phyloP scores from a whole-genome alignment of 1,140 invertebrate genomes.

The Papilio helenus region DNA sequence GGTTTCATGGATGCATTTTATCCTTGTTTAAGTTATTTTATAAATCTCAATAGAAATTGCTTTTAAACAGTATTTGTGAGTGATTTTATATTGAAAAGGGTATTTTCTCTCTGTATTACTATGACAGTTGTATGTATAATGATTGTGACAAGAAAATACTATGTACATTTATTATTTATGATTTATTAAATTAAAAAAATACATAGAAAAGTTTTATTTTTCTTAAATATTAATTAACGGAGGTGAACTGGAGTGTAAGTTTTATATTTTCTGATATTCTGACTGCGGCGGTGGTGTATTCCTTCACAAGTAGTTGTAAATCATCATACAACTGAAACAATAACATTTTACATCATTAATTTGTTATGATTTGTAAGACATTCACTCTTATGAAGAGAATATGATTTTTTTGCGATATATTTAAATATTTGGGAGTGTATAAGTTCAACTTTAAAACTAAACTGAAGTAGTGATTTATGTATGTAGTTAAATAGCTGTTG shows the following conservation, averaged over 20 bases:
- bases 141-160: not conserved
- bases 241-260: constrained; percentile 38
- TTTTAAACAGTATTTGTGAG: not conserved
- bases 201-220: constrained; percentile 32
- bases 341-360: constrained; percentile 48
- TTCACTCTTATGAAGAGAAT: constrained; percentile 42
- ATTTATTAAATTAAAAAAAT: constrained; percentile 32
- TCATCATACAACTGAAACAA: constrained; percentile 77
- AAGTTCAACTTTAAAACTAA: too few relatives aligned
- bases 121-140: not conserved
- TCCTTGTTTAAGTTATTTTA: not conserved
- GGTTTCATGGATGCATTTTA: not conserved
- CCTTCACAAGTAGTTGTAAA: constrained; percentile 65
- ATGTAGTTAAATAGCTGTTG: too few relatives aligned
- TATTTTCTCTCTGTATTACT: constrained; percentile 5
- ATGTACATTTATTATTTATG: not conserved
- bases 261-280: constrained; percentile 77
- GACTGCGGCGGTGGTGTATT: constrained; percentile 71
- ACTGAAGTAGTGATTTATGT: too few relatives aligned
- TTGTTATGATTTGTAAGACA: constrained; percentile 45
- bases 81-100: not conserved
- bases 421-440: too few relatives aligned
- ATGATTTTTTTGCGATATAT: too few relatives aligned
- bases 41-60: not conserved
- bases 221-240: constrained; percentile 36